Conservation (phyloP, 2,113 vertebrate genomes). For the Gymnobelideus leadbeateri region DNA sequence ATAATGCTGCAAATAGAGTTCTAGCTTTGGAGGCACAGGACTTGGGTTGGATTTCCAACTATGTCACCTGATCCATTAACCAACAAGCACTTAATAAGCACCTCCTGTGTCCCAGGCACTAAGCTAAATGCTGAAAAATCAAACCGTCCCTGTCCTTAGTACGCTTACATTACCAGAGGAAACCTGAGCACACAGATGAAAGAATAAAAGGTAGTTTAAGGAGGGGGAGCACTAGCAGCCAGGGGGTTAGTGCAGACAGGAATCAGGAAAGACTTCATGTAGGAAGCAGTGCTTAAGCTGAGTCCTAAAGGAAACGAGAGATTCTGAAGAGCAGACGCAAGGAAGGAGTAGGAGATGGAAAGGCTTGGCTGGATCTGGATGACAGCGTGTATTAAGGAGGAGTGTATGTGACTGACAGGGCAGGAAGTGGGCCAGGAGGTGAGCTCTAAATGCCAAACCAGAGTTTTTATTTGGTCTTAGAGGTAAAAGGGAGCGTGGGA, state of each 20-base stretch:
- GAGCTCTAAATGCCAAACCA: not conserved
- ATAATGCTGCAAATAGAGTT: not conserved
- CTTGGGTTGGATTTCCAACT: not conserved
- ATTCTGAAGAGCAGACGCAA: not conserved
- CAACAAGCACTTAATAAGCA: not conserved
- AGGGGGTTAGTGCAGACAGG: not conserved
- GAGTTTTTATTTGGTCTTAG: not conserved
- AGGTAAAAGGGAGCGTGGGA: not conserved
- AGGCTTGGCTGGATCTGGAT: not conserved
- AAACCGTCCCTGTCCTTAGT: too few species aligned
- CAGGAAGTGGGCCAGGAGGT: not conserved
- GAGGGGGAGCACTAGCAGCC: not conserved
- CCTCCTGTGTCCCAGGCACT: not conserved
- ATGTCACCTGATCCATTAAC: too few species aligned
- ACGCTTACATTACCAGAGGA: too few species aligned
- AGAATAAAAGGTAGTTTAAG: not conserved
- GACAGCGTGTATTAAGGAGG: not conserved
- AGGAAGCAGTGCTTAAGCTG: not conserved
- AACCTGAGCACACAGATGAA: not conserved
- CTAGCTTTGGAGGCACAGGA: not conserved
- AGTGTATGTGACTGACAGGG: not conserved
- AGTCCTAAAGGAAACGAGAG: not conserved
- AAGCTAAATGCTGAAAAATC: not conserved
- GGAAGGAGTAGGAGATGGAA: not conserved
- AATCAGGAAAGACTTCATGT: not conserved